Evolutionary conservation across 2,797 vertebrate genomes (phyloP).

Genomic region (Spinus olivaceus): DNA sequence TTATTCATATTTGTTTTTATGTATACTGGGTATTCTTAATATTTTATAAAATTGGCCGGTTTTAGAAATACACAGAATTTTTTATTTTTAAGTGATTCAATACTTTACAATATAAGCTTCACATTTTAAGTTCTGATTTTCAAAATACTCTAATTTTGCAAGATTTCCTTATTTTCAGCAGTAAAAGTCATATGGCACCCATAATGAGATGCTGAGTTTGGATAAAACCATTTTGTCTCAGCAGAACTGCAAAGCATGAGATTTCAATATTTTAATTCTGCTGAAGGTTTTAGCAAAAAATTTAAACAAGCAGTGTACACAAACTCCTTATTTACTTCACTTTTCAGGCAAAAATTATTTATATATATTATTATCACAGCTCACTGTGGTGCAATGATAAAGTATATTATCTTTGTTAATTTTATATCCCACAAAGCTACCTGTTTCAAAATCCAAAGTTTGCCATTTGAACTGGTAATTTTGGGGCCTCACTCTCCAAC

Average conservation of each 20-base stretch:
- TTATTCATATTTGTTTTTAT: neutral
- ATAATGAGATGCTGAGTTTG: neutral
- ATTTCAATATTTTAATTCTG: neutral
- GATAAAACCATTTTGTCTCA: neutral
- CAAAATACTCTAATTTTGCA: neutral
- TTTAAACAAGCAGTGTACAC: neutral
- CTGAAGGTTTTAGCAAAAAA: neutral
- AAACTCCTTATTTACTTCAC: neutral
- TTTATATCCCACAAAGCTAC: neutral
- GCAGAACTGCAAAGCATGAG: neutral
- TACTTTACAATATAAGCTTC: neutral
- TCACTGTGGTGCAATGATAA: neutral
- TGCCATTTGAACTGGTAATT: neutral
- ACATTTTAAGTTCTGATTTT: neutral
- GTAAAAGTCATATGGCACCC: neutral
- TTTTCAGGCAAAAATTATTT: neutral
- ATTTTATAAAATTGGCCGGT: neutral
- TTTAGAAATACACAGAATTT: neutral
- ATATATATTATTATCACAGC: too few relatives aligned
- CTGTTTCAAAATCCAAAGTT: neutral
- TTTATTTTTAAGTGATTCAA: neutral
- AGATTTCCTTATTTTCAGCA: neutral
- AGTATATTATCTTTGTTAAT: neutral
- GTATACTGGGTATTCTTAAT: neutral
- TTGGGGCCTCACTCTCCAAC: neutral